Evolutionary conservation across 2,797 vertebrate genomes (phyloP).

Genomic region (Prunella strophiata): DNA sequence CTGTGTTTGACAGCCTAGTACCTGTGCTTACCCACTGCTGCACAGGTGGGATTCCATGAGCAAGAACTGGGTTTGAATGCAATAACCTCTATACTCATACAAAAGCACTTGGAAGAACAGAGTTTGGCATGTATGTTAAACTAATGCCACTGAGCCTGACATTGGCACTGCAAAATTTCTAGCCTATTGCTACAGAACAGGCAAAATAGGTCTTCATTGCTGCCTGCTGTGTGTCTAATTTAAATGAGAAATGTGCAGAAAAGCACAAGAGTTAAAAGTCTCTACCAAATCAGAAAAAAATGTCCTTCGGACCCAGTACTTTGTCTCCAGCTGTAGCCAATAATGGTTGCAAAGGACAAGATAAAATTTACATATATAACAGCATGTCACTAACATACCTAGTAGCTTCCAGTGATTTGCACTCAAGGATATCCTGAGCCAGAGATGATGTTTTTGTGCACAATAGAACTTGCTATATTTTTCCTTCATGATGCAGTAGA

Average conservation of each 20-base stretch:
- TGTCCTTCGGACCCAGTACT: background rate
- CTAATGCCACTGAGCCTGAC: background rate
- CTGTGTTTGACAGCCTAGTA: background rate
- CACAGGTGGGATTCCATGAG: background rate
- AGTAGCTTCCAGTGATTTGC: background rate
- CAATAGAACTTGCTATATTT: background rate
- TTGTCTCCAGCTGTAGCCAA: background rate
- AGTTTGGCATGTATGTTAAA: background rate
- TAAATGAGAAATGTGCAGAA: background rate
- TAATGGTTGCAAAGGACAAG: background rate
- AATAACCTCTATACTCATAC: background rate
- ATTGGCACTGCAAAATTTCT: background rate
- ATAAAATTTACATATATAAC: background rate
- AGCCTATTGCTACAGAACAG: background rate
- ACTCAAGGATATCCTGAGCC: background rate
- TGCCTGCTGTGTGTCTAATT: background rate
- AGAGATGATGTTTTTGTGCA: background rate
- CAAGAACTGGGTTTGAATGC: background rate
- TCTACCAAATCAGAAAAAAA: background rate
- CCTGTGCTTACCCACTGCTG: background rate
- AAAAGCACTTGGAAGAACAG: background rate
- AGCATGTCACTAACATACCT: background rate
- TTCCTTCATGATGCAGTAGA: background rate
- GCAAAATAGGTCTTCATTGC: background rate
- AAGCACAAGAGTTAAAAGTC: background rate